Conservation (phyloP, 2,113 vertebrate species). For the Alces alces region DNA sequence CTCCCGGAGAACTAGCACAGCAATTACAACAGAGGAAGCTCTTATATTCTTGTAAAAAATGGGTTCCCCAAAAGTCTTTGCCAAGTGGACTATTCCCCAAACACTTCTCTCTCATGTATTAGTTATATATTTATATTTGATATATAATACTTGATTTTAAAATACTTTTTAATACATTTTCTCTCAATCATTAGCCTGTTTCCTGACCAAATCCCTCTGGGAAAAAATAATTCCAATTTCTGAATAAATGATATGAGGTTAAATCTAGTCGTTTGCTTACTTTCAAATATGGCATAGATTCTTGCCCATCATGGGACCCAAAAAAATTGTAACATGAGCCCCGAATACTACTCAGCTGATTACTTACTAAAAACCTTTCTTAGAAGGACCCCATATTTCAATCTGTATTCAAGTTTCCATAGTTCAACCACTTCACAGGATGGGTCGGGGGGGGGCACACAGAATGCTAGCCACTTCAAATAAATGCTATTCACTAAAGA, state of each 20-base stretch:
- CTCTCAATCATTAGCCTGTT: neutral
- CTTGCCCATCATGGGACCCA: neutral
- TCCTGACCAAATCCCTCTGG: neutral
- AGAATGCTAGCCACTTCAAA: neutral
- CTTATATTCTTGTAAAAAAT: slow-evolving; percentile 20
- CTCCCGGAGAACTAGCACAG: neutral
- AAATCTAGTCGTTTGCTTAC: neutral
- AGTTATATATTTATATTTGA: neutral
- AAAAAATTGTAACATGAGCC: neutral
- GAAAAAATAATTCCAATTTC: neutral
- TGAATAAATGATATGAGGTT: neutral
- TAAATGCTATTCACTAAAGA: neutral
- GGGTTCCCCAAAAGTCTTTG: neutral
- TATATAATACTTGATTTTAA: neutral
- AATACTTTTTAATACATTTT: neutral
- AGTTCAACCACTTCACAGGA: neutral
- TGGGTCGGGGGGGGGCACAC: neutral
- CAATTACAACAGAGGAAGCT: neutral
- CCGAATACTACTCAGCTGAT: neutral
- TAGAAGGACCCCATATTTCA: slow-evolving; percentile 4
- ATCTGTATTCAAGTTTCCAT: neutral
- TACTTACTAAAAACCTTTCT: neutral
- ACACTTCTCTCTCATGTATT: neutral
- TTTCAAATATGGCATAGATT: slow-evolving; percentile 20
- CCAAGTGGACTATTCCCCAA: neutral